These are phyloP conservation scores for Thamnophis sirtalis DNA, from an alignment of 2,113 vertebrate genomes.

Conservation along the genomic window DNA sequence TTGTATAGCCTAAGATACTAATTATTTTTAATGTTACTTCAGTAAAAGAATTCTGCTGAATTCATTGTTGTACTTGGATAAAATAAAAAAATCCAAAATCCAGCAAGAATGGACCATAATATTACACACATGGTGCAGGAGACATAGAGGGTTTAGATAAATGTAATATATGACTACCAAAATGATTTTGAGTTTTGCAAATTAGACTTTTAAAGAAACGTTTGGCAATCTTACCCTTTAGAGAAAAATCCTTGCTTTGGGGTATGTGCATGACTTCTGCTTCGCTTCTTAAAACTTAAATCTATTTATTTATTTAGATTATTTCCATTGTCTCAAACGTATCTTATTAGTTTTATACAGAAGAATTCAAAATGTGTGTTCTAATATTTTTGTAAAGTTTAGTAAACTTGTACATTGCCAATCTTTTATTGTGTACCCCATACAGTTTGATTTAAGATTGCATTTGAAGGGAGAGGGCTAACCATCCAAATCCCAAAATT, in stretches of 20 bases:
- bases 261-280: slow-evolving; percentile 47
- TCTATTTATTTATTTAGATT: slow-evolving; percentile 41
- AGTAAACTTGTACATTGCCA: slow-evolving; percentile 28
- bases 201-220: slow-evolving; percentile 6
- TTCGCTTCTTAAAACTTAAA: slow-evolving; percentile 50
- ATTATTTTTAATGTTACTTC: no score
- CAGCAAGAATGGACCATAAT: background rate
- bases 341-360: slow-evolving; percentile 63
- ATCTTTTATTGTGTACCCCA: slow-evolving; percentile 37
- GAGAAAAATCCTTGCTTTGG: slow-evolving; percentile 6
- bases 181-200: slow-evolving; percentile 2
- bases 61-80: background rate
- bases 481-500: background rate
- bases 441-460: slow-evolving; percentile 50
- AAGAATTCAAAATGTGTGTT: slow-evolving; percentile 56
- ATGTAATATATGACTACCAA: background rate
- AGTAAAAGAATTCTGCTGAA: background rate
- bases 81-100: background rate
- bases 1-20: background rate
- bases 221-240: background rate
- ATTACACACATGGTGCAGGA: background rate
- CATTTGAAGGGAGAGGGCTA: background rate
- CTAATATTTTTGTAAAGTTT: slow-evolving; percentile 62
- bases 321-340: slow-evolving; percentile 49
- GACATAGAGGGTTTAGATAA: background rate